phyloP scores from a whole-genome alignment of 2,888 invertebrate species.

The Galerucella calmariensis region DNA sequence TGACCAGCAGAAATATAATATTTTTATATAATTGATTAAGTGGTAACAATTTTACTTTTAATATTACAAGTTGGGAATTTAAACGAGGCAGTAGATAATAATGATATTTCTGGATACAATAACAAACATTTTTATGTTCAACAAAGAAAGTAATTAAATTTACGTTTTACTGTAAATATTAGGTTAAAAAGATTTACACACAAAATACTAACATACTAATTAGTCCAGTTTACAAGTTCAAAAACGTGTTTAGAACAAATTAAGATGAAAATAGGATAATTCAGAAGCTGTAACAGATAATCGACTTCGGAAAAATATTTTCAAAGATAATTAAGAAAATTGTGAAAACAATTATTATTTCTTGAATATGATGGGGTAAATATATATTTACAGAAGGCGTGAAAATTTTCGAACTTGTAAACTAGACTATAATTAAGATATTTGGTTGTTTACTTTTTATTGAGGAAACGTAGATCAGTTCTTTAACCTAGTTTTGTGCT shows the following conservation, averaged over 20 bases:
- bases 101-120: neutral
- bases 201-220: no score
- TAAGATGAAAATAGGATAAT: no score
- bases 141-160: slow-evolving; percentile 1
- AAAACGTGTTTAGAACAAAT: no score
- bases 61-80: neutral
- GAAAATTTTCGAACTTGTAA: no score
- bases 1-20: neutral
- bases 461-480: slow-evolving; percentile 4
- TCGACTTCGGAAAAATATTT: no score
- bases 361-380: no score
- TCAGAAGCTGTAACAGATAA: no score
- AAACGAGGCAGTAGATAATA: neutral
- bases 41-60: neutral
- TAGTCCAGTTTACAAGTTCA: no score
- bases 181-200: neutral
- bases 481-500: slow-evolving; percentile 10
- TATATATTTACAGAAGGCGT: no score
- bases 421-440: no score
- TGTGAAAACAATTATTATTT: no score
- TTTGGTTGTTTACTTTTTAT: neutral
- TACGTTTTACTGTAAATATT: neutral
- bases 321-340: no score
- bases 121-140: neutral
- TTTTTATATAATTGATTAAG: neutral